phyloP scores from a whole-genome alignment of 2,113 vertebrate species.

The Choloepus hoffmanni region DNA sequence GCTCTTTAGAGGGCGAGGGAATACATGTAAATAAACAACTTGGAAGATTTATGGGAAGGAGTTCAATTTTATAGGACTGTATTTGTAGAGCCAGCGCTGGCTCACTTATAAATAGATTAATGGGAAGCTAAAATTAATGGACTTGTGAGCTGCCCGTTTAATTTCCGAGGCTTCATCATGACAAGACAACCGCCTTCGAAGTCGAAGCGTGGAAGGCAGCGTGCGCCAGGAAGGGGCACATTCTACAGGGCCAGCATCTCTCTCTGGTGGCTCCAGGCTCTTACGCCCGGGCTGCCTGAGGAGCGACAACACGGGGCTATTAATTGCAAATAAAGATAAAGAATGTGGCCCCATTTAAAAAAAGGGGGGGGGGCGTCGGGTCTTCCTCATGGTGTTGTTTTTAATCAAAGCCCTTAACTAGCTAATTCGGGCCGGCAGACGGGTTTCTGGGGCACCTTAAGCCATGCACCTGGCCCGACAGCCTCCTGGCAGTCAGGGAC shows the following conservation, averaged over 20 bases:
- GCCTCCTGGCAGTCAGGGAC: background rate
- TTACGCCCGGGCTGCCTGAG: fast-evolving
- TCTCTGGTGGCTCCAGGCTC: background rate
- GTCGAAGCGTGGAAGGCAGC: background rate
- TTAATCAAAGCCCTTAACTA: background rate
- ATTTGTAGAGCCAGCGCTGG: slow-evolving; percentile 72
- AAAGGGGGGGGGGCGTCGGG: background rate
- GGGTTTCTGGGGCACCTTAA: background rate
- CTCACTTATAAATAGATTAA: slow-evolving; percentile 79
- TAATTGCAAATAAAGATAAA: slow-evolving; percentile 58
- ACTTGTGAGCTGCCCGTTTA: slow-evolving; percentile 71
- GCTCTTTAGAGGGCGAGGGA: slow-evolving; percentile 22
- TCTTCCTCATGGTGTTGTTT: slow-evolving; percentile 34
- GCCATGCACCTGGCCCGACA: background rate
- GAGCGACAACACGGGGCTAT: background rate
- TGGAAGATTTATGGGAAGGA: slow-evolving; percentile 76
- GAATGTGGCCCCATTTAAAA: background rate
- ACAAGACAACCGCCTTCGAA: slow-evolving; percentile 16
- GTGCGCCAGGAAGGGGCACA: background rate
- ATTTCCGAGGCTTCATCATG: slow-evolving; percentile 64
- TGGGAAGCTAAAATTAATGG: slow-evolving; percentile 78
- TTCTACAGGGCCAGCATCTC: background rate
- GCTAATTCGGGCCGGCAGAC: background rate
- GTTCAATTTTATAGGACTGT: slow-evolving; percentile 79
- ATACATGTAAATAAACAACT: slow-evolving; percentile 78